These are phyloP conservation scores for Gobio gobio DNA, from an alignment of 2,113 vertebrate species.

Conservation along the genomic window DNA sequence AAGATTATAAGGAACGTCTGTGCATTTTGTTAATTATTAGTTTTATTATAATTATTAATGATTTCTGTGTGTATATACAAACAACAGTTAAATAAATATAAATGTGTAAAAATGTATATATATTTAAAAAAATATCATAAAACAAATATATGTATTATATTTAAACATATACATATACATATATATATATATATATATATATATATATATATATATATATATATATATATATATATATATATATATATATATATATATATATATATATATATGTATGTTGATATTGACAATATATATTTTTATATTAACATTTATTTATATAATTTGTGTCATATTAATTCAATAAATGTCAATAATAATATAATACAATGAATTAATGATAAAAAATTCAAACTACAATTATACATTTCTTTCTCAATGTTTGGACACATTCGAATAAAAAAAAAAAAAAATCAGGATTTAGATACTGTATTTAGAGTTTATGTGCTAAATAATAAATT, in stretches of 20 bases:
- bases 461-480: background rate
- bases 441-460: no score
- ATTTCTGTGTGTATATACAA: background rate
- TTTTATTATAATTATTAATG: background rate
- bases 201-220: no score
- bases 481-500: background rate
- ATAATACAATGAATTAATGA: no score
- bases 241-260: no score
- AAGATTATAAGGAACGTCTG: background rate
- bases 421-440: background rate
- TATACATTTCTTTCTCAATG: no score
- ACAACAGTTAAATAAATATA: background rate
- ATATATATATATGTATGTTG: no score
- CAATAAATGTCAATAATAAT: background rate
- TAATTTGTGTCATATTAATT: background rate
- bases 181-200: no score
- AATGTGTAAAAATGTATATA: background rate
- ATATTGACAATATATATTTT: no score
- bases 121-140: background rate
- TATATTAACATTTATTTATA: background rate
- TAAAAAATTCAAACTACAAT: no score
- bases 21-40: background rate
- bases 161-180: no score
- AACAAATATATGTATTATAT: background rate
- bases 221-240: no score